phyloP scores from a whole-genome alignment of 2,888 invertebrate species.

The Trissonchulus sp. region DNA sequence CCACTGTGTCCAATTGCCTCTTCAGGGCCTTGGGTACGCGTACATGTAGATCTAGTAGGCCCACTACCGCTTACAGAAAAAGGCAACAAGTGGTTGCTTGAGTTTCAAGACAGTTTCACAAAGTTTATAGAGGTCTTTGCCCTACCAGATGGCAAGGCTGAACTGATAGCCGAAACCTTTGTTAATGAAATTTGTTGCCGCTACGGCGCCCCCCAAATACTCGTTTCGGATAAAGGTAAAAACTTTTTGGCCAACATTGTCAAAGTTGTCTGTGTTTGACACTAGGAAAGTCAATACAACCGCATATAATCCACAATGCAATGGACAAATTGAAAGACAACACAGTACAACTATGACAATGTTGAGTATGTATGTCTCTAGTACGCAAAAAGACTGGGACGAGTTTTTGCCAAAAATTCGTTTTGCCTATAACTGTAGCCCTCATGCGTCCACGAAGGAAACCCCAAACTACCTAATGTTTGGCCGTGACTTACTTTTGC shows the following conservation, averaged over 20 bases:
- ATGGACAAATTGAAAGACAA: conserved; percentile 20
- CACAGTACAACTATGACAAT: background rate
- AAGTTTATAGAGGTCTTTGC: too few species aligned
- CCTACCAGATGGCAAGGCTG: conserved; percentile 46
- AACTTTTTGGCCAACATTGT: background rate
- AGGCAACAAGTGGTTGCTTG: conserved; percentile 38
- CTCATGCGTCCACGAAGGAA: background rate
- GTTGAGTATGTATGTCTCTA: background rate
- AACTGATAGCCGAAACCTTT: conserved; percentile 41
- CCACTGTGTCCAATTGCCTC: too few species aligned
- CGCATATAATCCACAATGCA: conserved; percentile 11
- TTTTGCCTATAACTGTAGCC: background rate
- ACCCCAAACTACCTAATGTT: too few species aligned
- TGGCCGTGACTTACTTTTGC: too few species aligned
- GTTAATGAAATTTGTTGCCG: background rate
- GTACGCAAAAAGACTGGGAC: background rate
- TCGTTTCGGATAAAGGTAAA: background rate
- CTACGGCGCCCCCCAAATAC: background rate
- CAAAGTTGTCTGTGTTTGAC: background rate
- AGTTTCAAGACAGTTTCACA: too few species aligned
- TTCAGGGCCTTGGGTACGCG: conserved; percentile 37
- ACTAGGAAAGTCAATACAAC: conserved; percentile 20
- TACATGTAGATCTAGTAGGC: conserved; percentile 39
- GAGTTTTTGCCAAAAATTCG: too few species aligned
- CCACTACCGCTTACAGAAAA: conserved; percentile 35